phyloP scores from a whole-genome alignment of 2,797 vertebrate species.

The Bryconaethiops microstoma region DNA sequence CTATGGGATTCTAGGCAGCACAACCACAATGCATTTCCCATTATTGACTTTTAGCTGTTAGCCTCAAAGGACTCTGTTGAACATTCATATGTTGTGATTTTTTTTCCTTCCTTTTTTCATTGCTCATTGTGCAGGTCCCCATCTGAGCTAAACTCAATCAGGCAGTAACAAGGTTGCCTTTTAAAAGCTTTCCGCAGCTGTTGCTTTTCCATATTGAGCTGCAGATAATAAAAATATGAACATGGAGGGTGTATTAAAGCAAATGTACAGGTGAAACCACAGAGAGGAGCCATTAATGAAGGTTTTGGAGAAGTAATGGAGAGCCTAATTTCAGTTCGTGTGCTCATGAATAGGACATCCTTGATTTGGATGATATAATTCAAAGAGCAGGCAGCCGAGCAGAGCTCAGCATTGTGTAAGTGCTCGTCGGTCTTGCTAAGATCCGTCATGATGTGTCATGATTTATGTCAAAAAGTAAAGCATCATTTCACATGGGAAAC shows the following conservation, averaged over 20 bases:
- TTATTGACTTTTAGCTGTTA: conserved; percentile 55
- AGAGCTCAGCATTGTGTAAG: neutral
- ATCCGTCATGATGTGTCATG: neutral
- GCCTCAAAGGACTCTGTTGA: conserved; percentile 59
- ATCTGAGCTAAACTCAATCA: conserved; percentile 45
- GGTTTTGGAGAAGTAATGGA: conserved; percentile 27
- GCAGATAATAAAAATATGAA: conserved; percentile 37
- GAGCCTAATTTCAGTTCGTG: conserved; percentile 22
- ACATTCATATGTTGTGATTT: conserved; percentile 60
- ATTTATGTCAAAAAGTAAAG: conserved; percentile 10
- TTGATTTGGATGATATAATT: conserved; percentile 8
- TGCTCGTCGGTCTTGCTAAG: neutral
- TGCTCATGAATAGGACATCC: conserved; percentile 22
- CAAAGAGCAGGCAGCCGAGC: neutral
- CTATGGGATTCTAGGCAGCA: conserved; percentile 7
- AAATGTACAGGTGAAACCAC: conserved; percentile 32
- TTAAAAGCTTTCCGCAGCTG: conserved; percentile 53
- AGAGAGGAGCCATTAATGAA: conserved; percentile 8
- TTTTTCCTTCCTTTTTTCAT: conserved; percentile 47
- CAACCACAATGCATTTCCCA: conserved; percentile 44
- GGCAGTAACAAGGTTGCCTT: conserved; percentile 63
- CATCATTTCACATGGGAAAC: neutral
- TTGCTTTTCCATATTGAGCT: conserved; percentile 12
- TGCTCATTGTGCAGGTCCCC: conserved; percentile 23
- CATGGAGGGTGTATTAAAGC: conserved; percentile 32